phyloP scores from a whole-genome alignment of 2,888 invertebrate genomes.

The Heliconius ismenius region DNA sequence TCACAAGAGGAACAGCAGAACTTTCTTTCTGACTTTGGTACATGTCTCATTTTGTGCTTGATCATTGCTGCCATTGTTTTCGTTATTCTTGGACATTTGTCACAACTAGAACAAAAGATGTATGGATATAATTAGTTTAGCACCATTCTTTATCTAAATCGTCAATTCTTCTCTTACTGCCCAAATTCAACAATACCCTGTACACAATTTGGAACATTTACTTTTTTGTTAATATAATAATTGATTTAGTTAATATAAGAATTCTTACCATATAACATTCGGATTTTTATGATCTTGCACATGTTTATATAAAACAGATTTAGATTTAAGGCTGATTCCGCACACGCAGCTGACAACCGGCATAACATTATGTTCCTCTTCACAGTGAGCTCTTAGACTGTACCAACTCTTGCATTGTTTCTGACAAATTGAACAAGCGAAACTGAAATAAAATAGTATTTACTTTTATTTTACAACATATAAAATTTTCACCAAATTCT shows the following conservation, averaged over 20 bases:
- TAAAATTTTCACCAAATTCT: neutral
- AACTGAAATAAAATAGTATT: conserved; percentile 57
- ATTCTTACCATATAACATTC: conserved; percentile 70
- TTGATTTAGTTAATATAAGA: no score
- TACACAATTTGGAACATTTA: no score
- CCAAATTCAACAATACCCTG: no score
- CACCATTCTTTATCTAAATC: no score
- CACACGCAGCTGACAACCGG: conserved; percentile 75
- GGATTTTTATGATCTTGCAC: conserved; percentile 79
- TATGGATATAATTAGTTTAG: no score
- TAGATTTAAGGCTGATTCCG: conserved; percentile 75
- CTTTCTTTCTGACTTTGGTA: conserved; percentile 78
- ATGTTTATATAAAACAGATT: conserved; percentile 79
- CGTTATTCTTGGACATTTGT: conserved; percentile 78
- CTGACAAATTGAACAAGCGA: conserved; percentile 69
- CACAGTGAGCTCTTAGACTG: conserved; percentile 68
- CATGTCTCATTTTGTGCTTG: conserved; percentile 78
- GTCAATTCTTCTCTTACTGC: no score
- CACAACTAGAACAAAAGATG: conserved; percentile 68
- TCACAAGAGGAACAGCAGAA: conserved; percentile 75
- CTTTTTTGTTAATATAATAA: no score
- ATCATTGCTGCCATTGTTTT: conserved; percentile 72
- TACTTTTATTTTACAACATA: neutral
- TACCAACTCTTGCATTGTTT: conserved; percentile 76
- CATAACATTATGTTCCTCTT: conserved; percentile 59